Conservation (phyloP, 2,888 invertebrate genomes). For the Ceraclea dissimilis region DNA sequence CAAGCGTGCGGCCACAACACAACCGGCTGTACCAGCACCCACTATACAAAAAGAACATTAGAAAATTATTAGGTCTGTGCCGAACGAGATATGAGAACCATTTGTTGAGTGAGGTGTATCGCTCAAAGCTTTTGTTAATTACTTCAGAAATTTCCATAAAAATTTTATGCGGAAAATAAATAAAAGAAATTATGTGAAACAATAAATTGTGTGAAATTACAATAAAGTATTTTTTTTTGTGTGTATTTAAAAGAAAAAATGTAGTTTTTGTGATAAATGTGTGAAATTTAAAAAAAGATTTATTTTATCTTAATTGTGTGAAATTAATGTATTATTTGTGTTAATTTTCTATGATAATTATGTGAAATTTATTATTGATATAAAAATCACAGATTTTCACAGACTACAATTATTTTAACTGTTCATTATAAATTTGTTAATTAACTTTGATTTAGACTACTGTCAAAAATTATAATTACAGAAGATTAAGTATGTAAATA, state of each 20-base stretch:
- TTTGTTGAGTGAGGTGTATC: background rate
- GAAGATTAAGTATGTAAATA: background rate
- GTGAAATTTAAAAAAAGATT: background rate
- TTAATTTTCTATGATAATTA: background rate
- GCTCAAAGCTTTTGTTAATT: too few relatives aligned
- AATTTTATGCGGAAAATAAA: too few relatives aligned
- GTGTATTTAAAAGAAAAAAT: too few relatives aligned
- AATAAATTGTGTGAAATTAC: too few relatives aligned
- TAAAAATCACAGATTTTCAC: background rate
- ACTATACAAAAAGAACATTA: constrained; percentile 37
- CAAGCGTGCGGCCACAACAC: constrained; percentile 59
- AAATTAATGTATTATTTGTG: too few relatives aligned
- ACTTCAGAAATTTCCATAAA: too few relatives aligned
- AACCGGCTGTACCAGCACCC: constrained; percentile 66
- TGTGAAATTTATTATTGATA: background rate
- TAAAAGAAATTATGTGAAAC: too few relatives aligned
- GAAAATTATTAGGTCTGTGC: background rate
- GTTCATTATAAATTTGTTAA: background rate
- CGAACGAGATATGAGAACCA: background rate
- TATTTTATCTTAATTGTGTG: too few relatives aligned
- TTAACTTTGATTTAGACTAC: background rate
- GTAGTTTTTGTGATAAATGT: background rate
- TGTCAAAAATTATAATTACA: background rate
- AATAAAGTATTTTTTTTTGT: too few relatives aligned
- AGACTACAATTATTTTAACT: background rate